Evolutionary conservation across 1,140 invertebrate species (phyloP), one percentile per base, ranked within the genome.

Genomic region (Ostrea edulis): DNA sequence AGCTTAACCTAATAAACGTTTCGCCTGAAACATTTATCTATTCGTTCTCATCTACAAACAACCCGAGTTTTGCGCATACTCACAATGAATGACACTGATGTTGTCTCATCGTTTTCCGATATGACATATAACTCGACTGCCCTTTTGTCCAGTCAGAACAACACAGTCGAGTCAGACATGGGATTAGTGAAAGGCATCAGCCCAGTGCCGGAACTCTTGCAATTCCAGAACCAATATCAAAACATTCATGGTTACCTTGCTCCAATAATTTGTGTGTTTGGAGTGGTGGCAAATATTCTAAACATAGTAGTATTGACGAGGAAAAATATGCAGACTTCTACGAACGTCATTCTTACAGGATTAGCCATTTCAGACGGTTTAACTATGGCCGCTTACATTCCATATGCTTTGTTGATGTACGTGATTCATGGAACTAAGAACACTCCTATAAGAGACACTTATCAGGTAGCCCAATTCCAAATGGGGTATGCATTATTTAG

Each of bases 281-380:
- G 98, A 35, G 97, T 97, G 58, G 95, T 98, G 84, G 97, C 98
- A 17, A 99, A 99, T 93, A 95, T 97, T 14, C 93, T 98, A 22
- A 99, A 98, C 93, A 97, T 99, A 77, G 96, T 97, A 5, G 98
- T 99, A 0, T 94, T 99, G 55, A 98, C 98, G 0, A 95, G 97
- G 58, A 97, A 97, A 90, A 97, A 98, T 90, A 97, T 98, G 96
- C 20, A 96, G 96, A 20, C 97, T 11, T 92, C 98, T 0, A 98
- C 98, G 85, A 98, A 98, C 93, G 95, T 97, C 52, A 97, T 98
- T 68, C 96, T 98, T 0, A 98, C 98, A 83, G 96, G 97, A 86
- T 95, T 98, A 44, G 98, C 98, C 0, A 96, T 97, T 0, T 97
- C 97, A 2, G 98, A 98, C 92, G 97, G 98, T 94, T 95, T 98